Evolutionary conservation across 2,888 invertebrate species (phyloP).

Genomic region (Entomobrya multifasciata): DNA sequence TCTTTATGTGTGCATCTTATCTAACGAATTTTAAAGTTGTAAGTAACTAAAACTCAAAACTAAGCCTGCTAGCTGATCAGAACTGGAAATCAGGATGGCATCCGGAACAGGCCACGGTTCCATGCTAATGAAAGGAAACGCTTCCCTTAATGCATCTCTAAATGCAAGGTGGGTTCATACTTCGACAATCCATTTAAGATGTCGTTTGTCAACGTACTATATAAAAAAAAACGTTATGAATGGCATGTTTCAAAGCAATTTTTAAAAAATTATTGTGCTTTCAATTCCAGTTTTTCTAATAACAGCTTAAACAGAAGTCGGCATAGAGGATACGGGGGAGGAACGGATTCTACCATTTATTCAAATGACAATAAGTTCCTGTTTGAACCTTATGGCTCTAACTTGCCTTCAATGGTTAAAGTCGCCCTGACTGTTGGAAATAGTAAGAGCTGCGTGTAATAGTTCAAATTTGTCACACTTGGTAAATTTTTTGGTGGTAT

Average conservation of each 20-base stretch:
- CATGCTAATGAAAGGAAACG: conserved; percentile 41
- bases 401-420: conserved; percentile 70
- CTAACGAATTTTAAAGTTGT: no score
- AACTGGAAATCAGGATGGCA: conserved; percentile 21
- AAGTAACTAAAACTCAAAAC: no score
- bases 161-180: conserved; percentile 57
- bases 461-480: background rate
- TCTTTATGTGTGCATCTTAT: no score
- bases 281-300: conserved; percentile 37
- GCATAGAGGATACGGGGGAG: background rate
- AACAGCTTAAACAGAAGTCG: conserved; percentile 38
- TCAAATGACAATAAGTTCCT: conserved; percentile 32
- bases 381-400: conserved; percentile 61
- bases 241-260: no score
- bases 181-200: background rate
- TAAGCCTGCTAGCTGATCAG: no score
- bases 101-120: conserved; percentile 32
- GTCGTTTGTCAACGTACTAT: no score
- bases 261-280: background rate
- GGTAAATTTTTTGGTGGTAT: background rate
- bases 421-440: conserved; percentile 64
- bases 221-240: no score
- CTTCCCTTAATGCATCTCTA: conserved; percentile 61
- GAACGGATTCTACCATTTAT: background rate
- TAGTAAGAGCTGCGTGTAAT: conserved; percentile 10